These are phyloP conservation scores for Anomalospiza imberbis DNA, from an alignment of 2,797 vertebrate genomes.

Conservation along the genomic window DNA sequence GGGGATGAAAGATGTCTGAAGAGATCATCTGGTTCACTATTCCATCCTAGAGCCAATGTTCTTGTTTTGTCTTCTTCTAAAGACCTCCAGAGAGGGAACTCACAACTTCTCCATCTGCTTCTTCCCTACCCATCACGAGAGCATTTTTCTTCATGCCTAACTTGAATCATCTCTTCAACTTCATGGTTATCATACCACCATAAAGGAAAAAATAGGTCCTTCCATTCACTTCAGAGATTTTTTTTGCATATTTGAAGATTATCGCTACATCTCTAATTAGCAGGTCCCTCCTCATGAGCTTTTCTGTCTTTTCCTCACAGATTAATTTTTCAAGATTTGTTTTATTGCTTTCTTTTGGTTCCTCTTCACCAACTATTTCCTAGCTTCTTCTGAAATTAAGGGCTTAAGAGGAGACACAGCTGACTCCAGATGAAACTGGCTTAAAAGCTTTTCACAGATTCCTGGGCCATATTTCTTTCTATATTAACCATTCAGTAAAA, in stretches of 20 bases:
- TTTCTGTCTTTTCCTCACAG: neutral
- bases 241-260: neutral
- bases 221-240: neutral
- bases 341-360: neutral
- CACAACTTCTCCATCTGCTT: neutral
- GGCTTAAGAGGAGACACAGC: neutral
- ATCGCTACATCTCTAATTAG: neutral
- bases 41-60: neutral
- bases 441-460: neutral
- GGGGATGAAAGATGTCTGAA: neutral
- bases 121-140: neutral
- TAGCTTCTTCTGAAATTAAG: neutral
- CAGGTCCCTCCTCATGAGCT: neutral
- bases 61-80: neutral
- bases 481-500: neutral
- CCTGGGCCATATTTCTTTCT: neutral
- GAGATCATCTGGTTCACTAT: neutral
- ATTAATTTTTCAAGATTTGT: neutral
- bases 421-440: neutral
- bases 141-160: neutral
- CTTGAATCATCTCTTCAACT: neutral
- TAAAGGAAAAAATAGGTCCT: neutral
- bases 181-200: neutral
- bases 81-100: neutral
- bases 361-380: neutral